Evolutionary conservation across 2,797 vertebrate species (phyloP).

Genomic region (Argentina silus): DNA sequence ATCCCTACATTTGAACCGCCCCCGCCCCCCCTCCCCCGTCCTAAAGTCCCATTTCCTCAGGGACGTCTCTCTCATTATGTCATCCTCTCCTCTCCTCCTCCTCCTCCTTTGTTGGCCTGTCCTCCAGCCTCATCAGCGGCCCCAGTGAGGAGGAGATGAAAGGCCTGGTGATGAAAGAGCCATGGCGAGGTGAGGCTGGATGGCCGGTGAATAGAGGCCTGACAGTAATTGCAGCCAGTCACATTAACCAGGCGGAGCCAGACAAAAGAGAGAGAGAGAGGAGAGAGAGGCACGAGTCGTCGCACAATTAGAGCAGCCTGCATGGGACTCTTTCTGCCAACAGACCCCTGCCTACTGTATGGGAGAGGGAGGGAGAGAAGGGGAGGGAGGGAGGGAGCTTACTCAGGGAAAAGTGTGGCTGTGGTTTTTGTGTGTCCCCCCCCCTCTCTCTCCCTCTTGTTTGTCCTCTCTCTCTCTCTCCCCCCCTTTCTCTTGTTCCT

Average conservation of each 20-base stretch:
- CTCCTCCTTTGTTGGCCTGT: not conserved
- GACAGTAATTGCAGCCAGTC: not conserved
- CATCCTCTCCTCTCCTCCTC: not conserved
- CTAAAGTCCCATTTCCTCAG: not conserved
- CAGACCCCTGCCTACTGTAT: not conserved
- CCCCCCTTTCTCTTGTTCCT: no score
- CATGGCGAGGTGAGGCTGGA: not conserved
- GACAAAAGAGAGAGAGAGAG: not conserved
- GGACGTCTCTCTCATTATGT: not conserved
- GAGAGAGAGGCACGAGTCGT: not conserved
- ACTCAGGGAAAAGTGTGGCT: not conserved
- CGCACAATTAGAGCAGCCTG: slow-evolving; percentile 1
- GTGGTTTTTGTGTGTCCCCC: not conserved
- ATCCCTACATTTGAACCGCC: not conserved
- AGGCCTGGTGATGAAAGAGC: not conserved
- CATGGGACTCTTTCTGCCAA: not conserved
- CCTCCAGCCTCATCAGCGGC: not conserved
- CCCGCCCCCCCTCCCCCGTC: no score
- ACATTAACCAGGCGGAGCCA: not conserved
- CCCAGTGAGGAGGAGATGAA: not conserved
- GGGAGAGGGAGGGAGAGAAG: not conserved
- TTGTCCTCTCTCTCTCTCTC: no score
- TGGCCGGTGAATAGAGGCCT: not conserved
- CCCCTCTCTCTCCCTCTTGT: no score
- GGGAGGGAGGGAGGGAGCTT: not conserved